A percentile compares a stretch with the other conserved stretches of the same genome.
Evolutionary conservation across 2,888 invertebrate genomes (phyloP).

Genomic region (Clitarchus hookeri): DNA sequence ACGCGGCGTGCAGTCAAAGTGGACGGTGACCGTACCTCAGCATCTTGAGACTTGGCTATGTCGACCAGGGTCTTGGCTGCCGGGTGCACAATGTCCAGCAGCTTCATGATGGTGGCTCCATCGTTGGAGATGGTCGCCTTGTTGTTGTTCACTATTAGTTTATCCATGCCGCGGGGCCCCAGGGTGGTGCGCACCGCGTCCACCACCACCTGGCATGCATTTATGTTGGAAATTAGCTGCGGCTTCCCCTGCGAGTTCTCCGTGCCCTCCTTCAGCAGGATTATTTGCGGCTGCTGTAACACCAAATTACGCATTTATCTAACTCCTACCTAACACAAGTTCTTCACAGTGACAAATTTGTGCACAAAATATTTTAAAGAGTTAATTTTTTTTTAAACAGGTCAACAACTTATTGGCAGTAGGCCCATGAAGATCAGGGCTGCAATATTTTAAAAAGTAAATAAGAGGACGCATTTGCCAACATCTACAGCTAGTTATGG

Average conservation of each 20-base stretch:
- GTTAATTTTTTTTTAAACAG: too few species aligned
- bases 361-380: too few species aligned
- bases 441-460: too few species aligned
- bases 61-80: conserved; percentile 98
- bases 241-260: conserved; percentile 95
- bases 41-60: conserved; percentile 98
- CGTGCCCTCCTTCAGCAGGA: conserved; percentile 96
- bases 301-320: background rate
- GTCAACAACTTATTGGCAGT: too few species aligned
- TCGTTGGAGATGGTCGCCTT: conserved; percentile 98
- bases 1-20: too few species aligned
- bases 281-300: conserved; percentile 93
- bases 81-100: conserved; percentile 97
- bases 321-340: too few species aligned
- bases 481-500: too few species aligned
- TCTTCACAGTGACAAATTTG: too few species aligned
- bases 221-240: conserved; percentile 95
- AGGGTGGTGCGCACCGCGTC: conserved; percentile 97
- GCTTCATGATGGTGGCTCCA: conserved; percentile 98
- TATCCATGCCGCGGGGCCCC: conserved; percentile 99
- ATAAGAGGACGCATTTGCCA: too few species aligned
- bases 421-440: too few species aligned
- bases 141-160: conserved; percentile 91
- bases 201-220: conserved; percentile 93
- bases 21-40: conserved; percentile 68